These are phyloP conservation scores for Dendroctonus ponderosae DNA, from an alignment of 1,140 invertebrate species.

Conservation along the genomic window DNA sequence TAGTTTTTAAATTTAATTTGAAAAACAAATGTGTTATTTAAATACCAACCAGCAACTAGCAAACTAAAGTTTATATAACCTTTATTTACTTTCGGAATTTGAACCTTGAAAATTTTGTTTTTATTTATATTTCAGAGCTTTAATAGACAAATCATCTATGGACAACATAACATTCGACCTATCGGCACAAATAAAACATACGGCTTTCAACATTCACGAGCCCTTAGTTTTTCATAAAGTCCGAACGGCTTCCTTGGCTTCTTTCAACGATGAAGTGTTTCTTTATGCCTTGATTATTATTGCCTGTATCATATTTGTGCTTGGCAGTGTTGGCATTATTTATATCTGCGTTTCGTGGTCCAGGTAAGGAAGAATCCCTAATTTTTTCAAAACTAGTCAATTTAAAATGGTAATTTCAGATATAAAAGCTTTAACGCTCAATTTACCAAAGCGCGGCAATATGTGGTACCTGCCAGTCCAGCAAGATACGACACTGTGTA, in stretches of 20 bases:
- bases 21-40: too few species aligned
- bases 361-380: conserved; percentile 60
- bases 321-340: conserved; percentile 81
- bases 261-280: conserved; percentile 71
- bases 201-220: conserved; percentile 67
- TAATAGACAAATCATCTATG: conserved; percentile 59
- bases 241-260: conserved; percentile 59
- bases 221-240: conserved; percentile 57
- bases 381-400: neutral
- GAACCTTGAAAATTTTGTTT: too few species aligned
- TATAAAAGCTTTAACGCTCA: conserved; percentile 79
- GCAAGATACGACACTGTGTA: conserved; percentile 76
- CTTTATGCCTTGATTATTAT: conserved; percentile 85
- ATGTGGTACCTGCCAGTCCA: conserved; percentile 62
- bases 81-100: too few species aligned
- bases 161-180: conserved; percentile 67
- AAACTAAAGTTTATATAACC: too few species aligned
- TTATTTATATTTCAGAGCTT: conserved; percentile 46
- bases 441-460: conserved; percentile 62
- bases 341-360: conserved; percentile 92
- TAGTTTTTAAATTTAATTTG: too few species aligned
- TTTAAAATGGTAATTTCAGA: conserved; percentile 50
- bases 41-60: too few species aligned
- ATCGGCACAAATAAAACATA: conserved; percentile 61
- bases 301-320: conserved; percentile 80